phyloP scores from a whole-genome alignment of 2,888 invertebrate genomes.

The Ceramica pisi region DNA sequence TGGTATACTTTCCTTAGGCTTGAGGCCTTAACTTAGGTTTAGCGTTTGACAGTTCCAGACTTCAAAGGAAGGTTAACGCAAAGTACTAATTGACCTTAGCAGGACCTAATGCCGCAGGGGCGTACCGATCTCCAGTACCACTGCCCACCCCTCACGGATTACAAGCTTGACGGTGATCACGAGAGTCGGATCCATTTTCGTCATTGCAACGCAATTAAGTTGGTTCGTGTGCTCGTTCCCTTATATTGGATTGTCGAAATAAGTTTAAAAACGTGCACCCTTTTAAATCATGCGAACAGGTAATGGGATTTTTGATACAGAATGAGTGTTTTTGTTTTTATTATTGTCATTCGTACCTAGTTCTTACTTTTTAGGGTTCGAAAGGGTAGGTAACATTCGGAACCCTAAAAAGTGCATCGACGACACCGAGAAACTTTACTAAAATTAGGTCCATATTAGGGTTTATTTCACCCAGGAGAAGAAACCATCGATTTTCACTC shows the following conservation, averaged over 20 bases:
- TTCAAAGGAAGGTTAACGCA: no score
- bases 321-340: background rate
- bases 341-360: background rate
- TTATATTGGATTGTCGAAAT: constrained; percentile 45
- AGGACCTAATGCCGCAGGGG: background rate
- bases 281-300: constrained; percentile 31
- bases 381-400: no score
- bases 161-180: constrained; percentile 24
- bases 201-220: constrained; percentile 39
- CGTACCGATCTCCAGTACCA: background rate
- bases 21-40: no score
- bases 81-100: background rate
- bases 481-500: no score
- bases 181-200: constrained; percentile 21
- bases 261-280: constrained; percentile 36
- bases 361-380: background rate
- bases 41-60: no score
- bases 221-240: constrained; percentile 27
- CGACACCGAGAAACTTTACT: no score
- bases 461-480: no score
- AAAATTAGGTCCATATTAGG: no score
- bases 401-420: no score
- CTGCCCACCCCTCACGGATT: constrained; percentile 7
- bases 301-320: constrained; percentile 32
- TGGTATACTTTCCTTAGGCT: no score